Base-by-base conservation (phyloP, 2,797 vertebrate genomes). In the Pachyuromys duprasi region DNA sequence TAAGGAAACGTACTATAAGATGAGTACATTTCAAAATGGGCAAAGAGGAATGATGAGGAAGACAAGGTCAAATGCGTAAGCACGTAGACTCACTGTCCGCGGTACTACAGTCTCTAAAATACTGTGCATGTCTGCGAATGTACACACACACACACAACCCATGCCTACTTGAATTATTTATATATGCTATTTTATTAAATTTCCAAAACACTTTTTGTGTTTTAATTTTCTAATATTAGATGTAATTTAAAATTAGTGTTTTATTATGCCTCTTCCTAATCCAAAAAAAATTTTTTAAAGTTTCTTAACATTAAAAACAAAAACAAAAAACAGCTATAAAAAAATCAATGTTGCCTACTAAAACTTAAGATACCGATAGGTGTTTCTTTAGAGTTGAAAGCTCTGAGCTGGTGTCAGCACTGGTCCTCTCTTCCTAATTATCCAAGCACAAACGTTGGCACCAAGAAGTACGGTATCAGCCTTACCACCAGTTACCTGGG, bases 171-270 rank as follows among this genome's bases (percentile, higher is more conserved):
- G 65, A 81, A 63, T 69, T 60, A 49, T 81, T 72, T 87, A 36
- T 76, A 31, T 28, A 62, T 0, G 26, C 2, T 39, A 63, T 60
- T 81, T 80, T 63, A 39, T 92, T 33, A 79, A 78, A 80, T 74
- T 67, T 86, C 22, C 62, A 14, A 67, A 9, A 92, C 4, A 7
- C 3, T 36, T 3, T 87, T 91, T 84, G 42, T n/a, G 63, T 78
- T 88, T 90, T 78, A 75, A 89, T 87, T 69, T 74, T 89, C 63
- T 94, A 63, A 94, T 94, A 80, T 75, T 86, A 81, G 36, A 80
- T 49, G 9, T 28, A 89, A 87, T 31, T 87, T 89, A 96, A 96
- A 96, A 72, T 33, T 55, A 42, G 26, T 55, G 15, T 18, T 63
- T 9, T 62, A 39, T 76, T 39, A 92, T 49, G 60, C 4, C 7